phyloP scores from a whole-genome alignment of 2,797 vertebrate species.

The Gambelia wislizenii region DNA sequence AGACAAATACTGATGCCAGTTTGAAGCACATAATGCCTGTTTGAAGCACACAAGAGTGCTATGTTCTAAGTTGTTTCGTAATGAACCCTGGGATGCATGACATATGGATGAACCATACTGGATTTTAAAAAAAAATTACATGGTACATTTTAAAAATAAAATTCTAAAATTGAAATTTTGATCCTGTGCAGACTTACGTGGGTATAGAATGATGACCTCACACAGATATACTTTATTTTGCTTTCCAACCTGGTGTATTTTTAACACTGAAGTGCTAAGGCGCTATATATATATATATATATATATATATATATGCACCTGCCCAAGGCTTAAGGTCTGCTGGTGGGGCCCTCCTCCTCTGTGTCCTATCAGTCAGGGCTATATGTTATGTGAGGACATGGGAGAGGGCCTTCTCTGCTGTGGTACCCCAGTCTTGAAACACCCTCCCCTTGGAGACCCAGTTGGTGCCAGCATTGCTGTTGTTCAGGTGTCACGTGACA shows the following conservation, averaged over 20 bases:
- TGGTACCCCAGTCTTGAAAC: too few relatives aligned
- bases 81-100: not conserved
- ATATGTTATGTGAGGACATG: too few relatives aligned
- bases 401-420: too few relatives aligned
- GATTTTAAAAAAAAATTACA: too few relatives aligned
- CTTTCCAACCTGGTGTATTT: not conserved
- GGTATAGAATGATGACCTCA: not conserved
- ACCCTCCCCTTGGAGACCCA: too few relatives aligned
- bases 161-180: not conserved
- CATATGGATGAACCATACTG: not conserved
- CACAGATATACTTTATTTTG: not conserved
- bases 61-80: not conserved
- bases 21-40: not conserved
- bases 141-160: constrained; percentile 12
- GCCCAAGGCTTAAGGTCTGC: too few relatives aligned
- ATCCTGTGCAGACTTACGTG: not conserved
- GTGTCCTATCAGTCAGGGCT: too few relatives aligned
- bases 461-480: too few relatives aligned
- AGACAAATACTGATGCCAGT: not conserved
- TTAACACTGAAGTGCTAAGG: not conserved
- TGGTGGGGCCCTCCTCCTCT: too few relatives aligned
- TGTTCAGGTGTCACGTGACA: too few relatives aligned
- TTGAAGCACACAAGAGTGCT: not conserved
- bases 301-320: not conserved
- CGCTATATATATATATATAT: too few relatives aligned